Base-by-base conservation (phyloP, 2,888 invertebrate species). In the Cryptosula pallasiana region DNA sequence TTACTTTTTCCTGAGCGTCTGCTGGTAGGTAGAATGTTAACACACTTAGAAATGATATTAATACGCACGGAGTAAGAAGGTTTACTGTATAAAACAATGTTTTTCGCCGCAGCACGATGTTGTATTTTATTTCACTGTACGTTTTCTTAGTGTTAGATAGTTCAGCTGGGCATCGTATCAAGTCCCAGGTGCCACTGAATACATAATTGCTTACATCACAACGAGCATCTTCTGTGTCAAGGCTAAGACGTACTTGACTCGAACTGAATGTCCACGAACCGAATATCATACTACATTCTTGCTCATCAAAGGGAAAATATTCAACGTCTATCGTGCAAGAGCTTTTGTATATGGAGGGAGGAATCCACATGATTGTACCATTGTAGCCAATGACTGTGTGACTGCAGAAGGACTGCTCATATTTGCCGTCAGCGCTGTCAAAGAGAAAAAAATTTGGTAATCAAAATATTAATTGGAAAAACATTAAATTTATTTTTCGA, bases 71-170 rank as follows among this genome's bases (percentile, higher is more conserved):
- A 79, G 99, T 90, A 82, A 99, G 98, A 86, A 99, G 91, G 87
- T 99, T 99, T 79, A 99, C 96, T 2, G 99, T 99, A 87, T 99
- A 99, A 88, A 99, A 99, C 73, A 99, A 88, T 1, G 99, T 98
- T 87, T 99, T 99, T 77, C 99, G 88, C 75, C 98, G 89, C 78
- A 98, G 95, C 75, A 93, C 94, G 76, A 98, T 95, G 86, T 93
- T 94, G 86, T 97, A 98, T 20, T 95, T 94, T 79, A 98, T 96
- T 86, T 76, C 72, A 16, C 75, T 71, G 35, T 55, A 13, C 55
- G 72, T 75, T 69, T 75, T 71, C 35, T 74, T 72, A 73, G 78
- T 75, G 32, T 78, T 77, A 73, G 77, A 75, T 0, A 82, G 80
- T 36, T 76, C 71, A 1, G 82, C 83, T 0, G 82, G 83, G 71